These are phyloP conservation scores for Iguana delicatissima DNA, from an alignment of 2,797 vertebrate species.

Conservation along the genomic window DNA sequence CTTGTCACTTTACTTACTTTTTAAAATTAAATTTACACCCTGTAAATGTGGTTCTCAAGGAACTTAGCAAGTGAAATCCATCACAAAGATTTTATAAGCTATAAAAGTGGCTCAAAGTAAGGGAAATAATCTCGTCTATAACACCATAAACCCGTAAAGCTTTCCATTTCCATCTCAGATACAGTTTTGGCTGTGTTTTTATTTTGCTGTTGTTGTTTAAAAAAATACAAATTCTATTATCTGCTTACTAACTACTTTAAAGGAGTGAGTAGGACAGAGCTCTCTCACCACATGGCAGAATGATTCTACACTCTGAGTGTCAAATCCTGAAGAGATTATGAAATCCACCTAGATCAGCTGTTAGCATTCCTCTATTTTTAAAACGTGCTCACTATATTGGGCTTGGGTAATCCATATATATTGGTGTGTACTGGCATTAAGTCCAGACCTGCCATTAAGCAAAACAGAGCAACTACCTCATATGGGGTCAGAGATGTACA, in stretches of 20 bases:
- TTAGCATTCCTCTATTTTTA: neutral
- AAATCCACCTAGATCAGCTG: neutral
- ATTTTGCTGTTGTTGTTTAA: too few species aligned
- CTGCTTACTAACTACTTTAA: neutral
- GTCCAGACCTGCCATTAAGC: too few species aligned
- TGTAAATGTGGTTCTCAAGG: neutral
- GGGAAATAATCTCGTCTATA: neutral
- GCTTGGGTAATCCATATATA: neutral
- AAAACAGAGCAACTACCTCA: too few species aligned
- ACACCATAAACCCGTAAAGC: neutral
- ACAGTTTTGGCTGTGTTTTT: neutral
- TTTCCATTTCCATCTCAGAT: too few species aligned
- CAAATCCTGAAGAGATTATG: neutral
- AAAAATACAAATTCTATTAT: neutral
- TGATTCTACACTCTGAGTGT: neutral
- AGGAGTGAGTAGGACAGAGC: neutral
- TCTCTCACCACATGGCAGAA: neutral
- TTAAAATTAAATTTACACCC: neutral
- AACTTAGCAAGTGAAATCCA: neutral
- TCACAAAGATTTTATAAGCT: neutral
- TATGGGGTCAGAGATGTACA: too few species aligned
- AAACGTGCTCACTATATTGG: neutral
- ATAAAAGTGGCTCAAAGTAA: neutral
- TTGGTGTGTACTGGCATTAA: neutral
- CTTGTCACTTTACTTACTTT: neutral